Evolutionary conservation across 2,888 invertebrate genomes (phyloP), one percentile per base, ranked within the genome.

Genomic region (Aelia acuminata): DNA sequence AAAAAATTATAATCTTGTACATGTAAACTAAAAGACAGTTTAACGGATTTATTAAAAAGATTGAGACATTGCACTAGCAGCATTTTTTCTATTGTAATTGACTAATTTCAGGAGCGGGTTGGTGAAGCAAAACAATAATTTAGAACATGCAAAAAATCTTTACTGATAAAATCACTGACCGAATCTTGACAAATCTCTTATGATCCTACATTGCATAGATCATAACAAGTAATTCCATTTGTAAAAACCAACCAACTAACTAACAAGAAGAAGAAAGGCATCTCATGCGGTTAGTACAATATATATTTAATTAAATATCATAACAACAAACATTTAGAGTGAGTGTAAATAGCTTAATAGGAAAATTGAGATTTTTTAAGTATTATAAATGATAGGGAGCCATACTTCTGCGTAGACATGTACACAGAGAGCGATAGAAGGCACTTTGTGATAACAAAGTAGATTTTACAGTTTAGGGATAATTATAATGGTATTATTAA

Each of bases 381-480:
- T 35, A 31, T 31, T 31, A 31, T 13, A 18, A 63, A 31, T 63
- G 15, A 0, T 31, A 0, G 18, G 31, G 15, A 63, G 18, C 31
- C 13, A 57, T 57, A 57, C 26, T 57, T 31, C 0, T 26, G 26
- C 3, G 0, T 63, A 63, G 13, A 35, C 31, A 18, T 31, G 3
- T 63, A 63, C 15, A 31, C 18, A 63, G 22, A 31, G 26, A 63
- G 57, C 57, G 1, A 26, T 57, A 26, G 31, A 63, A 63, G 63
- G 63, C 63, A 63, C 63, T 63, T 63, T 63, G 63, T 63, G 63
- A 31, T 63, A 31, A 63, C 63, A 63, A 63, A 63, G 63, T 63
- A 63, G 2, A n/a, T 31, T 1, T 5, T 63, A 18, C 31, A 63
- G 63, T 18, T 31, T 31, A 18, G 4, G 31, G 5, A 15, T 63